Evolutionary conservation across 2,113 vertebrate species (phyloP).

Genomic region (Ageneiosus marmoratus): DNA sequence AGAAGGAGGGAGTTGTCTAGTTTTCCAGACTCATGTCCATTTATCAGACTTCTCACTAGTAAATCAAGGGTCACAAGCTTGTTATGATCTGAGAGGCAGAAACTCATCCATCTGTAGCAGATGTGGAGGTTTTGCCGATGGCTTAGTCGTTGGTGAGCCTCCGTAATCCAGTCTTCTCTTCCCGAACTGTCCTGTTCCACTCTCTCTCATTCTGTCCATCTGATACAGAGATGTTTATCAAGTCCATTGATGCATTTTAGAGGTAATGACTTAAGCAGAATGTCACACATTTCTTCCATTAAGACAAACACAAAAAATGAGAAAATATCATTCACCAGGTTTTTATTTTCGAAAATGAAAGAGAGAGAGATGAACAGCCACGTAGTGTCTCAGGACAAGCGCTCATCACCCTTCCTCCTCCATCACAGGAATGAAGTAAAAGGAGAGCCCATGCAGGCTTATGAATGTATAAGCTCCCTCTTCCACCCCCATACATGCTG

Average conservation of each 20-base stretch:
- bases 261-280: not conserved
- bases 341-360: not conserved
- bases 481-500: conserved; percentile 19
- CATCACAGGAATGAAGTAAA: conserved; percentile 57
- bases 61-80: not conserved
- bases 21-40: conserved; percentile 46
- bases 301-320: not conserved
- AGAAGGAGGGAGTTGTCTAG: conserved; percentile 37
- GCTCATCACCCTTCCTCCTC: conserved; percentile 41
- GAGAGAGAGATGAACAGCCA: conserved; percentile 53
- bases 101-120: conserved; percentile 18
- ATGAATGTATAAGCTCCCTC: conserved; percentile 23
- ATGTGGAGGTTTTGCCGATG: not conserved
- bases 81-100: not conserved
- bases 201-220: conserved; percentile 53
- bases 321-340: not conserved
- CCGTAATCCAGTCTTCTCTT: not conserved
- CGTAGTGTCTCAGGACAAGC: conserved; percentile 75
- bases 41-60: not conserved
- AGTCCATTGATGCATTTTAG: not conserved
- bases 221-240: conserved; percentile 36
- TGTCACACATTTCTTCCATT: conserved; percentile 1
- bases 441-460: conserved; percentile 42
- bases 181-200: conserved; percentile 38
- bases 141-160: not conserved